Percentiles rank a stretch among this genome's conserved stretches.
These are phyloP conservation scores for Sylvia borin DNA, from an alignment of 2,797 vertebrate species.

Conservation along the genomic window DNA sequence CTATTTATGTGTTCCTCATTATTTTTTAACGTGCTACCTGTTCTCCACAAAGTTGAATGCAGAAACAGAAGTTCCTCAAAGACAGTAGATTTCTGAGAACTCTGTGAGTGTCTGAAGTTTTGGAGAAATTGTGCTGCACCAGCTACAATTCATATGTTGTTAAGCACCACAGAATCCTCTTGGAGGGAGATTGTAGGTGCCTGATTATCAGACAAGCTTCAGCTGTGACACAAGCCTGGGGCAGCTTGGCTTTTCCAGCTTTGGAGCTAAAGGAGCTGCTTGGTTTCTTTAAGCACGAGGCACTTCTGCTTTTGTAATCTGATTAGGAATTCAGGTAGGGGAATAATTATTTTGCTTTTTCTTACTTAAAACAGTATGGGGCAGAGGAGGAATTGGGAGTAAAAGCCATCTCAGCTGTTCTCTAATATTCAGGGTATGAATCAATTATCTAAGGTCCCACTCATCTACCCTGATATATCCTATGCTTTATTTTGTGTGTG, in stretches of 20 bases:
- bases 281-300: neutral
- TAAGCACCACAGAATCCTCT: neutral
- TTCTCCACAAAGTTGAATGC: neutral
- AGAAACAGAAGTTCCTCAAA: neutral
- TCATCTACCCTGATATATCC: rapidly evolving
- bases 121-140: neutral
- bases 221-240: neutral
- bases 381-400: neutral
- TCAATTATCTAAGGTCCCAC: neutral
- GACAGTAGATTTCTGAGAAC: neutral
- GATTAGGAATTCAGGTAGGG: neutral
- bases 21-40: neutral
- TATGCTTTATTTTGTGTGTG: neutral
- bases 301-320: neutral
- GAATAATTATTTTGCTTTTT: neutral
- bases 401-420: neutral
- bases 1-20: neutral
- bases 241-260: neutral
- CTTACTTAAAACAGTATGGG: neutral
- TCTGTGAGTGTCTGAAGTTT: neutral
- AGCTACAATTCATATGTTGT: neutral
- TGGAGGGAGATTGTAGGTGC: neutral
- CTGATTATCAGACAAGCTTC: neutral
- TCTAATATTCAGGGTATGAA: neutral
- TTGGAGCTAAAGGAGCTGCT: neutral